These are phyloP conservation scores for Sycophaga agraensis DNA, from an alignment of 1,140 invertebrate species.

Conservation along the genomic window DNA sequence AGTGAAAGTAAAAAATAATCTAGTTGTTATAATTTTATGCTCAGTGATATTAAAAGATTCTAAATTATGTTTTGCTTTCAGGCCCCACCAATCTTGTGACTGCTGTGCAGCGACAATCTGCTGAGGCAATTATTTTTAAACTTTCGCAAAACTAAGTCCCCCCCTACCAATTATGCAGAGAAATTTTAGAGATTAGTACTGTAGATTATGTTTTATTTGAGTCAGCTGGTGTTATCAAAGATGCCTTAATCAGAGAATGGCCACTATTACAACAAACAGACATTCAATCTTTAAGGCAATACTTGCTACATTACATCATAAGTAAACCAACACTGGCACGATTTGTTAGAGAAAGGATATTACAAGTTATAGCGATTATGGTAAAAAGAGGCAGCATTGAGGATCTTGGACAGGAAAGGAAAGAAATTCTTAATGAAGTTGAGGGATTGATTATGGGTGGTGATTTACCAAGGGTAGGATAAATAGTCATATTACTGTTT, in stretches of 20 bases:
- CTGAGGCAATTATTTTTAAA: constrained; percentile 78
- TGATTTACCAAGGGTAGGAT: constrained; percentile 60
- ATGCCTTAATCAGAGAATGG: constrained; percentile 83
- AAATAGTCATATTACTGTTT: not conserved
- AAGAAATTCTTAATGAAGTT: constrained; percentile 72
- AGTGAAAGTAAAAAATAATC: too few relatives aligned
- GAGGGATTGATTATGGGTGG: constrained; percentile 69
- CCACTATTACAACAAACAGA: constrained; percentile 65
- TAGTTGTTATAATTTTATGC: too few relatives aligned
- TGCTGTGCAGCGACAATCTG: constrained; percentile 73
- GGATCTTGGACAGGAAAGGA: constrained; percentile 68
- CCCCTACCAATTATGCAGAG: constrained; percentile 79
- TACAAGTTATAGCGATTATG: constrained; percentile 83
- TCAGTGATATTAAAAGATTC: too few relatives aligned
- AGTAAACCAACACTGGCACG: constrained; percentile 63
- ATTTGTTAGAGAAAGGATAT: constrained; percentile 68
- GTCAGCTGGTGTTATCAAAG: constrained; percentile 80
- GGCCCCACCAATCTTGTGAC: constrained; percentile 80
- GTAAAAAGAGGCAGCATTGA: constrained; percentile 79
- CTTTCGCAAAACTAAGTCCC: constrained; percentile 78
- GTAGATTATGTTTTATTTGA: constrained; percentile 87
- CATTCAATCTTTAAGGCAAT: constrained; percentile 73
- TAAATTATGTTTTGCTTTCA: constrained; percentile 49
- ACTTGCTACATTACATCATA: constrained; percentile 77
- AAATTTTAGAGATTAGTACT: constrained; percentile 77